Evolutionary conservation across 2,797 vertebrate genomes (phyloP).

Genomic region (Pseudopleuronectes americanus): DNA sequence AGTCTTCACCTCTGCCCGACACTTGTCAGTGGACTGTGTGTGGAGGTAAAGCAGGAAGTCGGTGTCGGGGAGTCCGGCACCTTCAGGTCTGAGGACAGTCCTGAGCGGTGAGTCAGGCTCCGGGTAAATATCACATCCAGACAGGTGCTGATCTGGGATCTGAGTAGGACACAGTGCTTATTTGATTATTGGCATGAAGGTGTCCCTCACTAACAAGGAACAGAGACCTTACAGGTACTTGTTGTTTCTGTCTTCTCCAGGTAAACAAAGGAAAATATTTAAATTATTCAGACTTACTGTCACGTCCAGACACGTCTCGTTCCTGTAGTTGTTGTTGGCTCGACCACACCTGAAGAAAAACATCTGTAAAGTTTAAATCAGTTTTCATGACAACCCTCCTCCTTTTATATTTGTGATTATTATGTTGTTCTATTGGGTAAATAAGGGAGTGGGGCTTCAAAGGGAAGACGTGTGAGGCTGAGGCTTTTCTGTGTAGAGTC

Average conservation of each 20-base stretch:
- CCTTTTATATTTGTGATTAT: too few species aligned
- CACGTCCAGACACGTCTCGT: constrained; percentile 85
- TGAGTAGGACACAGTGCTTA: constrained; percentile 42
- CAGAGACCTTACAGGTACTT: too few species aligned
- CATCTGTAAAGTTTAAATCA: neutral
- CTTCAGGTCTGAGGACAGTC: constrained; percentile 74
- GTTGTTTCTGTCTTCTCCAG: neutral
- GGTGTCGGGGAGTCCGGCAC: constrained; percentile 78
- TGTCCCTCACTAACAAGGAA: too few species aligned
- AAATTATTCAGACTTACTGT: constrained; percentile 69
- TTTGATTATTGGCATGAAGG: too few species aligned
- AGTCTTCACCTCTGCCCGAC: constrained; percentile 80
- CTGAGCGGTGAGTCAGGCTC: constrained; percentile 70
- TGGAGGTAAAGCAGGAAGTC: constrained; percentile 89
- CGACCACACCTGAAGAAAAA: constrained; percentile 82
- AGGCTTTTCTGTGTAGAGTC: too few species aligned
- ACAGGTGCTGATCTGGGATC: constrained; percentile 88
- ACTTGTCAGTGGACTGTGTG: constrained; percentile 82
- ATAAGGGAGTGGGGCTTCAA: too few species aligned
- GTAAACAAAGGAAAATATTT: neutral
- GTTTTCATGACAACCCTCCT: neutral
- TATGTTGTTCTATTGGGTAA: neutral
- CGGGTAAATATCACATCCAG: constrained; percentile 81
- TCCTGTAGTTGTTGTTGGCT: constrained; percentile 81
- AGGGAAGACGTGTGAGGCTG: too few species aligned